phyloP scores from a whole-genome alignment of 1,140 invertebrate genomes.

The Drosophila ercepeae region DNA sequence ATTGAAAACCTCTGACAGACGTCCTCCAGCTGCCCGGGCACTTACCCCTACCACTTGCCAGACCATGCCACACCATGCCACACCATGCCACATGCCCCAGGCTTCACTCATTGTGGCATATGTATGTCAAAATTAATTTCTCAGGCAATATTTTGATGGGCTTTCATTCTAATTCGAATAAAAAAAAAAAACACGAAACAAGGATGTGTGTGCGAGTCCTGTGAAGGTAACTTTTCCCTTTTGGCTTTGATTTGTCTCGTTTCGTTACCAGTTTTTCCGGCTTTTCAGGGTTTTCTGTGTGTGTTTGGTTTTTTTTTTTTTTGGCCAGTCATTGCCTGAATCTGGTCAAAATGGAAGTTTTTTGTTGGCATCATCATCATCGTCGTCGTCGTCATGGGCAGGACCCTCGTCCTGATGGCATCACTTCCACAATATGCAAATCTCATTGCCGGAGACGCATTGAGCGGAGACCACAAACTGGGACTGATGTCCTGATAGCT shows the following conservation, averaged over 20 bases:
- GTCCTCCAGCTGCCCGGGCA: neutral
- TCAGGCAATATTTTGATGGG: constrained; percentile 73
- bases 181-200: neutral
- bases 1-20: neutral
- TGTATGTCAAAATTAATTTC: constrained; percentile 79
- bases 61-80: neutral
- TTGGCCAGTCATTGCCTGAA: constrained; percentile 50
- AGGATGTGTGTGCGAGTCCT: neutral
- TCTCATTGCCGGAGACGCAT: constrained; percentile 47
- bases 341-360: constrained; percentile 24
- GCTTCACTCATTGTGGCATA: constrained; percentile 71
- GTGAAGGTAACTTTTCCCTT: constrained; percentile 33
- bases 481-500: constrained; percentile 42
- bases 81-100: constrained; percentile 1
- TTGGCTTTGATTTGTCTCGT: constrained; percentile 14
- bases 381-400: neutral
- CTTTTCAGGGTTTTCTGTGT: no score
- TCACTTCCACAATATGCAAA: constrained; percentile 68
- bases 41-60: neutral
- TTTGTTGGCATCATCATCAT: neutral
- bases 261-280: constrained; percentile 25
- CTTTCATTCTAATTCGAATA: constrained; percentile 55
- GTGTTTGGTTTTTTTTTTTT: constrained; percentile 33
- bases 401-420: constrained; percentile 20
- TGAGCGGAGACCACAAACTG: constrained; percentile 42